Base-by-base conservation (phyloP, 2,888 invertebrate genomes). In the Morpho helenor region DNA sequence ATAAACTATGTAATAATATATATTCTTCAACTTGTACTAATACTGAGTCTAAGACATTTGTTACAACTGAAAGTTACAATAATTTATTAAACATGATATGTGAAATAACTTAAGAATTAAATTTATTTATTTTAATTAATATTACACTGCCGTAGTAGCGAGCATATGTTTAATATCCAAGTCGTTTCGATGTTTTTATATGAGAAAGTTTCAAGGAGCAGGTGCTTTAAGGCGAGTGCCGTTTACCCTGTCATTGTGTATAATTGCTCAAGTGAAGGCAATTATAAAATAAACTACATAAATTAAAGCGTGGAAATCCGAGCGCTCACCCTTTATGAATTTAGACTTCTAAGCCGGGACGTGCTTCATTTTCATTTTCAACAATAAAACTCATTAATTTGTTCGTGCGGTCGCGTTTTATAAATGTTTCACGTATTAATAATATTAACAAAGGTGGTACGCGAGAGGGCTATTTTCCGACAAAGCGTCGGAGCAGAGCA, bases 361-460 rank as follows among this genome's bases (percentile, higher is more conserved):
- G 73, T 73, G 81, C 77, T 81, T 82, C 78, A 78, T 84, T 85
- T 78, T 69, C 79, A 69, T 80, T 80, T 73, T 74, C 75, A 88
- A 88, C 88, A 90, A 88, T 89, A 86, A 85, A 87, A 87, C 83
- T 88, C 87, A 89, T 89, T 87, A 89, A 89, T 85, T 83, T 82
- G 76, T 78, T 77, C 69, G 82, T 77, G 87, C 84, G 85, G 88
- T 83, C 77, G 83, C 76, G 85, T 84, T 82, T 84, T 84, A 87
- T 89, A 85, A 89, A 90, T 88, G 88, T 89, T 90, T 89, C 82
- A 89, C 82, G 82, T 87, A 88, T 88, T 90, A 87, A 90, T 90
- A 89, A 90, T 87, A 90, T 89, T 89, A 88, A 89, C 90, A 89
- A 89, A 88, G 68, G 80, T 59, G 66, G 67, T 79, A 76, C 78